Conservation (phyloP, 2,888 invertebrate species). For the Eudemis profundana region DNA sequence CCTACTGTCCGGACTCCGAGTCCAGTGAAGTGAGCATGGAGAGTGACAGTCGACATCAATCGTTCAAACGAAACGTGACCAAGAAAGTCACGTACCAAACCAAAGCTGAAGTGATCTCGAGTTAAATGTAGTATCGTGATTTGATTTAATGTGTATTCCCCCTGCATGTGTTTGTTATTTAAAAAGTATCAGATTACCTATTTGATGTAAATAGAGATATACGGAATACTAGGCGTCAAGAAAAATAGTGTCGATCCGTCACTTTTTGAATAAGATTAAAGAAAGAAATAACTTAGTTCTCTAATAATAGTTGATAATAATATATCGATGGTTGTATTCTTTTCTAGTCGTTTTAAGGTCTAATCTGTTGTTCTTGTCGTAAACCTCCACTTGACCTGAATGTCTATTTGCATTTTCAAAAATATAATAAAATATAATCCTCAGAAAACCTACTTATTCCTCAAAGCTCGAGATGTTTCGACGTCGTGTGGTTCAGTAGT, state of each 20-base stretch:
- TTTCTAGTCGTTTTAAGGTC: conserved; percentile 39
- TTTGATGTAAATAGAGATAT: neutral
- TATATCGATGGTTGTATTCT: conserved; percentile 38
- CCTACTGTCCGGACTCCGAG: conserved; percentile 71
- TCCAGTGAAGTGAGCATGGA: conserved; percentile 78
- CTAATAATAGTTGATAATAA: conserved; percentile 24
- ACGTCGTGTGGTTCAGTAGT: conserved; percentile 21
- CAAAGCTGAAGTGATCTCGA: conserved; percentile 71
- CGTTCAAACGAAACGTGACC: conserved; percentile 62
- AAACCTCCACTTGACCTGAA: conserved; percentile 32
- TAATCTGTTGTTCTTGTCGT: conserved; percentile 41
- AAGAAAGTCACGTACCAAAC: conserved; percentile 78
- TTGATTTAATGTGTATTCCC: conserved; percentile 9
- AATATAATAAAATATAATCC: neutral
- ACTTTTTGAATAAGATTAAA: conserved; percentile 28
- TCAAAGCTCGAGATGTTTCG: neutral
- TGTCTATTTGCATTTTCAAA: neutral
- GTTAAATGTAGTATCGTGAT: conserved; percentile 49
- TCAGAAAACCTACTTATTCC: neutral
- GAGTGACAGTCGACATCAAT: conserved; percentile 74
- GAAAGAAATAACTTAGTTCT: conserved; percentile 18
- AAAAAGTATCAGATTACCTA: conserved; percentile 12
- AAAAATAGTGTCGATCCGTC: neutral
- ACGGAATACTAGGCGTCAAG: neutral
- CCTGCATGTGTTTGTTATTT: conserved; percentile 15